These are phyloP conservation scores for Melanargia galathea DNA, from an alignment of 2,888 invertebrate genomes.

Conservation along the genomic window DNA sequence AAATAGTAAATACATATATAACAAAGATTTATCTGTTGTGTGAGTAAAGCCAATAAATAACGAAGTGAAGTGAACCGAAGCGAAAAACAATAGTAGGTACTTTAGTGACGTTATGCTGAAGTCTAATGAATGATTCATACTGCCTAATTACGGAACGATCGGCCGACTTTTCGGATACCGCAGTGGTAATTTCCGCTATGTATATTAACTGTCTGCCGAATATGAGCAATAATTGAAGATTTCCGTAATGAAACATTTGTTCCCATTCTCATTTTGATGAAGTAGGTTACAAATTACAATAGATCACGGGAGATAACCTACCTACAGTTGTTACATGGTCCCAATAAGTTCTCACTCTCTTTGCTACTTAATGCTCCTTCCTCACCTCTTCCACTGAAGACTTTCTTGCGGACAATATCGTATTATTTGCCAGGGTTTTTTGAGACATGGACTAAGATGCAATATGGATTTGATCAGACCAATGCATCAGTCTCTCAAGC, in stretches of 20 bases:
- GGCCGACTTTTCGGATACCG: constrained; percentile 30
- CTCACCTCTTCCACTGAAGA: too few relatives aligned
- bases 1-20: too few relatives aligned
- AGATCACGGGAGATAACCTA: too few relatives aligned
- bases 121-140: constrained; percentile 45
- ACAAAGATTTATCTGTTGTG: too few relatives aligned
- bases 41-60: neutral
- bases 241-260: neutral
- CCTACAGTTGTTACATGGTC: too few relatives aligned
- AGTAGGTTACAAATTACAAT: too few relatives aligned
- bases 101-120: constrained; percentile 33
- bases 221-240: constrained; percentile 18
- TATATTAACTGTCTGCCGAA: constrained; percentile 16
- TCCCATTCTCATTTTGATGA: neutral
- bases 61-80: neutral
- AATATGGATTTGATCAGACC: neutral
- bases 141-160: constrained; percentile 36
- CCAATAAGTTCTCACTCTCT: too few relatives aligned
- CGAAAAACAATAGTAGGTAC: neutral
- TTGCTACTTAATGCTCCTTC: too few relatives aligned
- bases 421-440: too few relatives aligned
- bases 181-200: constrained; percentile 35
- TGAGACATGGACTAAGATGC: too few relatives aligned
- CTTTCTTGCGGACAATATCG: too few relatives aligned
- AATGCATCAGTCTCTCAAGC: too few relatives aligned